A percentile compares a stretch with the other conserved stretches of the same genome.
phyloP scores from a whole-genome alignment of 2,888 invertebrate species.

The Temnothorax unifasciatus region DNA sequence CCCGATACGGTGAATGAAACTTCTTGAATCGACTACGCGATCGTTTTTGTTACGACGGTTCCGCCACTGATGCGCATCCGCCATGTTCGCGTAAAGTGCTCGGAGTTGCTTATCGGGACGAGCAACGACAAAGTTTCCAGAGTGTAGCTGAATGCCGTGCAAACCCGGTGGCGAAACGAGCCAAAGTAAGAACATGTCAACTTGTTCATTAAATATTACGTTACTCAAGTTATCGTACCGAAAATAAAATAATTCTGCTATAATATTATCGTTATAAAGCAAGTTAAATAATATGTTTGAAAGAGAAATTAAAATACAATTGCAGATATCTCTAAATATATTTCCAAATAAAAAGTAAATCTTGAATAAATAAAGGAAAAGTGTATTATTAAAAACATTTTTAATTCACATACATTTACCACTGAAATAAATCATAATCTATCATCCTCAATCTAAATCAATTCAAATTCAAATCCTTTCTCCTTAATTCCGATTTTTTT shows the following conservation, averaged over 20 bases:
- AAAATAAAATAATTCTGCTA: constrained; percentile 20
- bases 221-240: background rate
- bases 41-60: constrained; percentile 28
- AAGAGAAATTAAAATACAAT: background rate
- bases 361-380: background rate
- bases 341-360: background rate
- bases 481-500: background rate
- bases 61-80: background rate
- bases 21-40: constrained; percentile 43
- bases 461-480: constrained; percentile 6
- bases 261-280: background rate
- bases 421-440: background rate
- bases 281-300: background rate
- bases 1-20: constrained; percentile 53
- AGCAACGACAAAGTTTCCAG: constrained; percentile 27
- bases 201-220: constrained; percentile 5
- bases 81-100: constrained; percentile 48
- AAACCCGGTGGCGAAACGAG: background rate
- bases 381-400: background rate
- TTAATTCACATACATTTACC: background rate
- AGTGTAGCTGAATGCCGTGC: background rate
- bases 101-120: constrained; percentile 11
- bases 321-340: background rate
- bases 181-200: constrained; percentile 15
- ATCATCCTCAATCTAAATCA: constrained; percentile 14